Conservation (phyloP, 2,113 vertebrate species). For the Heliornis fulica region DNA sequence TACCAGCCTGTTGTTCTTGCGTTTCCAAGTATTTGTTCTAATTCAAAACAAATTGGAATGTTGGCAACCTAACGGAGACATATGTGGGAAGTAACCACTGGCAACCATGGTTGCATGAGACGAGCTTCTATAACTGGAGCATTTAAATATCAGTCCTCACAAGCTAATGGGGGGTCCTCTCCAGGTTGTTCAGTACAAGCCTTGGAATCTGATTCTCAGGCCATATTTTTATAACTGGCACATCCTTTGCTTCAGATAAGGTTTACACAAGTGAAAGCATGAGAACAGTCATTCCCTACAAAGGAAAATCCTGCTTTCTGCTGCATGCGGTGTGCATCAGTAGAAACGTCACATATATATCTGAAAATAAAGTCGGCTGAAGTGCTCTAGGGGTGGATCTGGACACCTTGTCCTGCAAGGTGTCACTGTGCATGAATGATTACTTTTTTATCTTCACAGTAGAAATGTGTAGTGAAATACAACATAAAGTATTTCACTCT, state of each 20-base stretch:
- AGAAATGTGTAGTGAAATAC: neutral
- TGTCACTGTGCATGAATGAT: neutral
- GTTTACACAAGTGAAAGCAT: neutral
- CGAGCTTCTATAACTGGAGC: neutral
- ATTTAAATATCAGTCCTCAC: neutral
- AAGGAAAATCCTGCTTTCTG: neutral
- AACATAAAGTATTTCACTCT: neutral
- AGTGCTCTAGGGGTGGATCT: neutral
- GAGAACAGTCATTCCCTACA: neutral
- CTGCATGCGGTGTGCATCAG: neutral
- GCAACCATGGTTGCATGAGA: neutral
- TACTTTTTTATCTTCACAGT: neutral
- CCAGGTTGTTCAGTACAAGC: neutral
- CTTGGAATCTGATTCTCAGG: neutral
- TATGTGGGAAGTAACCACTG: constrained; percentile 35
- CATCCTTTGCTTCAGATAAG: neutral
- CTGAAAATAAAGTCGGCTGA: neutral
- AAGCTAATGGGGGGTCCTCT: neutral
- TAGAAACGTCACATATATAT: neutral
- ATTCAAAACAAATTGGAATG: constrained; percentile 46
- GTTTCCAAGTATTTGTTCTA: constrained; percentile 21
- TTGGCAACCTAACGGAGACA: neutral
- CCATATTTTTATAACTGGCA: neutral
- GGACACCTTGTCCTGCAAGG: neutral
- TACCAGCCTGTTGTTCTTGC: constrained; percentile 30